Percentiles rank a stretch among this genome's conserved stretches.
These are phyloP conservation scores for Tupaia tana DNA, from an alignment of 2,113 vertebrate genomes.

Conservation along the genomic window DNA sequence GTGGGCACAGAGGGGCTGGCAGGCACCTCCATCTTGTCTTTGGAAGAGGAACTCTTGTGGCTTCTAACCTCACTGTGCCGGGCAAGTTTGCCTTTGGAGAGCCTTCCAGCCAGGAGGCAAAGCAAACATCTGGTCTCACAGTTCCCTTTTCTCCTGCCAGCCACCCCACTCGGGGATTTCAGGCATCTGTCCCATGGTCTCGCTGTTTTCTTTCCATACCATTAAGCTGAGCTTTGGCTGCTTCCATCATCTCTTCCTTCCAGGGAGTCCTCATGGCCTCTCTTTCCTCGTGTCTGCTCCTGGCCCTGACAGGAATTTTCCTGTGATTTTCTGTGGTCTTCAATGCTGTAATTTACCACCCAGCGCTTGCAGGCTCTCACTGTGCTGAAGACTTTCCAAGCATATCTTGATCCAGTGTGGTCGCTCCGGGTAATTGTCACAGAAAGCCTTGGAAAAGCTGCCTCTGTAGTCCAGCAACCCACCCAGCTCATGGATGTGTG, in stretches of 20 bases:
- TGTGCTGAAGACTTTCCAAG: background rate
- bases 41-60: background rate
- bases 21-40: background rate
- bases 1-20: background rate
- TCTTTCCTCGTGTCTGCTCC: conserved; percentile 36
- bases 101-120: conserved; percentile 66
- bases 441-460: background rate
- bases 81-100: conserved; percentile 41
- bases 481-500: background rate
- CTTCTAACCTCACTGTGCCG: conserved; percentile 14
- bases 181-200: conserved; percentile 46
- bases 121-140: conserved; percentile 70
- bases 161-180: conserved; percentile 32
- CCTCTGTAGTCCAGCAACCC: background rate
- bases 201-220: conserved; percentile 58
- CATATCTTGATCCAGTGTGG: background rate
- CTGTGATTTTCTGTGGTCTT: conserved; percentile 63
- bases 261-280: conserved; percentile 17
- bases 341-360: conserved; percentile 58
- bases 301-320: conserved; percentile 66
- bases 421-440: background rate
- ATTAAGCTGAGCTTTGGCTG: background rate
- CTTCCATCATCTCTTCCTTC: background rate
- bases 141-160: conserved; percentile 41
- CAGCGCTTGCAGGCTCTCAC: background rate